These are phyloP conservation scores for Ormyrus labotus DNA, from an alignment of 2,888 invertebrate genomes.

Conservation along the genomic window DNA sequence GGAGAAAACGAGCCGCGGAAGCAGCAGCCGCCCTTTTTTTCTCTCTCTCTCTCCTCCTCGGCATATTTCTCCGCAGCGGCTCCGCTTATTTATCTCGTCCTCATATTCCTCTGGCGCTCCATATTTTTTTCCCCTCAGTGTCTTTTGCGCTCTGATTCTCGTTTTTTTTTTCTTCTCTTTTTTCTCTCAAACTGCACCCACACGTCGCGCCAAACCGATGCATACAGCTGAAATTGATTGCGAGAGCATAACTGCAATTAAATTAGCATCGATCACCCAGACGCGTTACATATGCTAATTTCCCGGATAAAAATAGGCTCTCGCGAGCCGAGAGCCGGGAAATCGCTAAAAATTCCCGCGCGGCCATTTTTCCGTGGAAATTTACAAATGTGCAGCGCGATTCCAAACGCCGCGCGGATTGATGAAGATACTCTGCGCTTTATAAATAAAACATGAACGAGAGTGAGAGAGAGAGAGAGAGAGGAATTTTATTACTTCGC, in stretches of 20 bases:
- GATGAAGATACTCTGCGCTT: too few relatives aligned
- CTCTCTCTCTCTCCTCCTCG: neutral
- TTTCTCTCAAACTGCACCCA: slow-evolving; percentile 2
- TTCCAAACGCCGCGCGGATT: too few relatives aligned
- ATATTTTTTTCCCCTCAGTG: neutral
- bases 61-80: slow-evolving; percentile 13
- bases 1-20: too few relatives aligned
- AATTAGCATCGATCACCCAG: slow-evolving; percentile 1
- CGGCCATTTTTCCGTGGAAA: too few relatives aligned
- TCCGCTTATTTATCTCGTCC: slow-evolving; percentile 45
- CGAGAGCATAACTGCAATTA: neutral
- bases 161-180: too few relatives aligned
- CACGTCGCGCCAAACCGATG: neutral
- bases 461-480: neutral
- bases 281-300: too few relatives aligned
- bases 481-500: neutral
- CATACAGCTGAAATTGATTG: slow-evolving; percentile 12
- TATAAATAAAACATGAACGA: too few relatives aligned
- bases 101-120: slow-evolving; percentile 27
- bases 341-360: too few relatives aligned
- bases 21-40: neutral
- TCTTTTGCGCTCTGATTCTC: neutral
- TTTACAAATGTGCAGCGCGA: too few relatives aligned
- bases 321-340: too few relatives aligned
- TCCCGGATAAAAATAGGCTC: too few relatives aligned